Base-by-base conservation (phyloP, 2,797 vertebrate genomes). In the Oryzias sinensis region DNA sequence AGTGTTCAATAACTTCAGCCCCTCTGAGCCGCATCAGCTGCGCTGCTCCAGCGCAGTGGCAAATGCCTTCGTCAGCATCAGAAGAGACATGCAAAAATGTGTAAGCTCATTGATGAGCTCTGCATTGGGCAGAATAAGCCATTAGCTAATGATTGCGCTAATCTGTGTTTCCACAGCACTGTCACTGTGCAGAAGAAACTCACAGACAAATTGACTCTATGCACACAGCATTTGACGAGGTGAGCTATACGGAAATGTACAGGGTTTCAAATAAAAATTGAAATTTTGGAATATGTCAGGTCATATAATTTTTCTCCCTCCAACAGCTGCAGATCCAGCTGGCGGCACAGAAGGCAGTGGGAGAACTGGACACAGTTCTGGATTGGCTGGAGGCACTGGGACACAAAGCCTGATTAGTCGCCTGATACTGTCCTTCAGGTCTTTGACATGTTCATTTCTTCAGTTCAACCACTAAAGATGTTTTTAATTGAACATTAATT, bases 1-100 rank as follows among this genome's bases (percentile, higher is more conserved):
- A 45, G 93, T 94, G 24, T 94, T 94, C 76, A 74, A 68, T 14
- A 87, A 81, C 77, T 88, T 82, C 18, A 61, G 58, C 4, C 63
- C 81, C 1, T 52, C 71, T 14, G 73, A 86, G 57, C 75, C 87
- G 0, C 72, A 87, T 48, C 74, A 90, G 13, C 84, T 81, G 5
- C 83, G 89, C 25, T 72, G 66, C 68, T 81, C 83, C 64, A 93
- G 93, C 4, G 85, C 89, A 8, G 69, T 94, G 68, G 93, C 91
- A 56, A 94, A 94, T 41, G 81, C 89, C 15, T 93, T 94, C 27
- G 79, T 92, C 80, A 87, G 56, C 72, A 88, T 93, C 72, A 89
- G 85, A 54, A 90, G 68, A 66, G 80, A 90, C 0, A 79, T 93
- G 4, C 81, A 74, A 15, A 81, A 68, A 65, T 94, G 93, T 85